These are phyloP conservation scores for Pseudobourletiella spinata DNA, from an alignment of 1,140 invertebrate genomes.

Conservation along the genomic window DNA sequence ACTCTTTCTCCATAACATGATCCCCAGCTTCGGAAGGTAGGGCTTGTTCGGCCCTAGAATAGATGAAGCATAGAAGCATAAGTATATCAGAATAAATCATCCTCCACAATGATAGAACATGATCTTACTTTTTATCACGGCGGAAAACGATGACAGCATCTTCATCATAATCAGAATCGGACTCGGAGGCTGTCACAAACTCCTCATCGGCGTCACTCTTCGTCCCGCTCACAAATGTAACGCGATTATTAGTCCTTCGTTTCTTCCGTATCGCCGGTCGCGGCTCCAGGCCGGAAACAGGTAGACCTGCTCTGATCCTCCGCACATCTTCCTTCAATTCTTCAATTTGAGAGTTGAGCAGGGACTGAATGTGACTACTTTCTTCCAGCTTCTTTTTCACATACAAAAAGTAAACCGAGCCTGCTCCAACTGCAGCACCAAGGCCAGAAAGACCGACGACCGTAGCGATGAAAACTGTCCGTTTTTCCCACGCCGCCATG, in stretches of 20 bases:
- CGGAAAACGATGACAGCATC: neutral
- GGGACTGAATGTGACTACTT: constrained; percentile 23
- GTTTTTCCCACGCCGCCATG: too few relatives aligned
- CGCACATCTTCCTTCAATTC: constrained; percentile 19
- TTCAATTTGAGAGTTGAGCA: constrained; percentile 9
- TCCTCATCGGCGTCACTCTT: constrained; percentile 7
- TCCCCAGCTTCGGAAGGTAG: neutral
- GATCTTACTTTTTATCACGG: neutral
- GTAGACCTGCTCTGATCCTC: neutral
- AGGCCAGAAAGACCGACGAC: constrained; percentile 24
- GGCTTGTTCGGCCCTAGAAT: too few relatives aligned
- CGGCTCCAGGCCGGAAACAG: neutral
- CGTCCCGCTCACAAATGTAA: neutral
- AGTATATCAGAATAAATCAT: too few relatives aligned
- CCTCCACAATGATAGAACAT: too few relatives aligned
- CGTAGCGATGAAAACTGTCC: too few relatives aligned
- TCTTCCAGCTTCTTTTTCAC: constrained; percentile 12
- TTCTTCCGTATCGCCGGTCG: neutral
- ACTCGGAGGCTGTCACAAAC: constrained; percentile 2
- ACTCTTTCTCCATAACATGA: neutral
- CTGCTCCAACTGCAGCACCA: constrained; percentile 25
- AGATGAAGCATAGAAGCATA: too few relatives aligned
- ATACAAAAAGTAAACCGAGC: constrained; percentile 25
- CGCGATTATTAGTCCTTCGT: neutral
- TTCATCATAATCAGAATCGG: constrained; percentile 6